These are phyloP conservation scores for Tupiocoris notatus DNA, from an alignment of 2,888 invertebrate genomes.

Conservation along the genomic window DNA sequence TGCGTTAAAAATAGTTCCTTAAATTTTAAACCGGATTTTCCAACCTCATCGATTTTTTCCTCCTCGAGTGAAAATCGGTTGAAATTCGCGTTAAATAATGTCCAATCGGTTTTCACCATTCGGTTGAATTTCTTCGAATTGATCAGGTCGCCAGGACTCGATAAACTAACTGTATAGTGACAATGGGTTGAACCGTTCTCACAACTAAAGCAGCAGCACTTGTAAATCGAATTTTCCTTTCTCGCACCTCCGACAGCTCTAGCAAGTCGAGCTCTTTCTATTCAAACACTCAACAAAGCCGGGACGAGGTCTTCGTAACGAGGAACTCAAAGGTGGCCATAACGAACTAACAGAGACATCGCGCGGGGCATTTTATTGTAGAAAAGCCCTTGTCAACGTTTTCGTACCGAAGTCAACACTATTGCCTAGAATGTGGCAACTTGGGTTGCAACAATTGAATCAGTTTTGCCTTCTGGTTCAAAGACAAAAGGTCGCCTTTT, in stretches of 20 bases:
- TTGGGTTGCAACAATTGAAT: background rate
- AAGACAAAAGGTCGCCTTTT: background rate
- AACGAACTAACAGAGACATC: background rate
- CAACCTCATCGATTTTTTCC: too few species aligned
- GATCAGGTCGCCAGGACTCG: background rate
- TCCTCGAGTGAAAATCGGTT: too few species aligned
- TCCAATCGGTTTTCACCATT: too few species aligned
- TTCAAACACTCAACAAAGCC: background rate
- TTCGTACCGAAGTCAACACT: background rate
- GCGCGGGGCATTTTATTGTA: background rate
- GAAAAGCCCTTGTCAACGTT: background rate
- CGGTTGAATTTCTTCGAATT: too few species aligned
- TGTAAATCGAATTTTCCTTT: constrained; percentile 12
- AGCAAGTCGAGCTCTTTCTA: background rate
- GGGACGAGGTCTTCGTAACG: too few species aligned
- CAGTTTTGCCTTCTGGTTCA: background rate
- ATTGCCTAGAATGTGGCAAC: background rate
- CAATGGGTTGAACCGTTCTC: background rate
- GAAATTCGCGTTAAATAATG: too few species aligned
- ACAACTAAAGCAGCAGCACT: background rate
- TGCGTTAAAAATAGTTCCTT: too few species aligned
- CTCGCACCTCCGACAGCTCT: background rate
- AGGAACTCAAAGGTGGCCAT: constrained; percentile 17
- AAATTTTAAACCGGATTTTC: too few species aligned
- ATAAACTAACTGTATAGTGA: background rate